phyloP scores from a whole-genome alignment of 2,888 invertebrate genomes.

The Rhyacophila evoluta region DNA sequence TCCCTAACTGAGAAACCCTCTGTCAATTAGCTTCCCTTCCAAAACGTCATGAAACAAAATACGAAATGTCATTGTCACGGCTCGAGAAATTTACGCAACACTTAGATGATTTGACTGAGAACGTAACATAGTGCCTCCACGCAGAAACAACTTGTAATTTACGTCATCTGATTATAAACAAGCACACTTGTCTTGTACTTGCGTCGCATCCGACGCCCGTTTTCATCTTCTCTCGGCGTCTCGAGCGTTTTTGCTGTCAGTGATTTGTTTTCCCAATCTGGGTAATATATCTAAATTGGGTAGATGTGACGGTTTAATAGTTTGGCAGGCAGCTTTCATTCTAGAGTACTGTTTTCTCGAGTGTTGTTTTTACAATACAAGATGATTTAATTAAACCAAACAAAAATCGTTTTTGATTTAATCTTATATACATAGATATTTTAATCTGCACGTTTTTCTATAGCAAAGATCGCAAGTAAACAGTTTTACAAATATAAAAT shows the following conservation, averaged over 20 bases:
- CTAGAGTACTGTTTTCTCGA: no score
- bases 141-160: constrained; percentile 50
- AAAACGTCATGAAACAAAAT: constrained; percentile 39
- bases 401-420: no score
- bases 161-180: constrained; percentile 51
- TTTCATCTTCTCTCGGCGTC: constrained; percentile 38
- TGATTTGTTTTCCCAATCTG: constrained; percentile 52
- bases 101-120: constrained; percentile 49
- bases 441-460: no score
- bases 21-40: constrained; percentile 33
- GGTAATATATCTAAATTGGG: constrained; percentile 50
- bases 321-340: constrained; percentile 27
- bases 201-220: constrained; percentile 32
- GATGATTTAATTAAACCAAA: no score
- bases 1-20: not conserved
- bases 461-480: no score
- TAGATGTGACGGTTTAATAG: constrained; percentile 41
- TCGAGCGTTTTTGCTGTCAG: constrained; percentile 46
- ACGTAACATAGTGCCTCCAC: constrained; percentile 29
- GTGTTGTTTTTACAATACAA: no score
- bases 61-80: constrained; percentile 44
- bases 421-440: no score
- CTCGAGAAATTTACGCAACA: constrained; percentile 41
- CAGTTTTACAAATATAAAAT: no score
- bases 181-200: constrained; percentile 33